Conservation (phyloP, 2,888 invertebrate genomes). For the Ctenicera cuprea region DNA sequence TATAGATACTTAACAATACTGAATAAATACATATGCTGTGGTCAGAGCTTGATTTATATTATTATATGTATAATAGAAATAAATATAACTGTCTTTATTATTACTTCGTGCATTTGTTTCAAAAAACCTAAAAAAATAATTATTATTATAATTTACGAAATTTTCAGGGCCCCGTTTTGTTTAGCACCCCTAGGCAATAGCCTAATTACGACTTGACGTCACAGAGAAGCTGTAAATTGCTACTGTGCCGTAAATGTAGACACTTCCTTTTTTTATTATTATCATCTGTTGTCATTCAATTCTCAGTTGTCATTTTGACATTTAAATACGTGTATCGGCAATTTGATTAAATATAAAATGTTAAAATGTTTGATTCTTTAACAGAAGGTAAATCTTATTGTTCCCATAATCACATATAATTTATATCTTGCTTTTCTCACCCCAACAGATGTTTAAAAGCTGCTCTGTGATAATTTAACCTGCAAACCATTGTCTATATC, state of each 20-base stretch:
- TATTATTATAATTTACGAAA: no score
- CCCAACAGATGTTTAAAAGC: constrained; percentile 7
- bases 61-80: no score
- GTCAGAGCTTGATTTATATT: no score
- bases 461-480: constrained; percentile 26
- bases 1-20: no score
- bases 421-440: neutral
- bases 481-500: neutral
- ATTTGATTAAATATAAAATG: neutral
- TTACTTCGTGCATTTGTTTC: no score
- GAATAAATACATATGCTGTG: no score
- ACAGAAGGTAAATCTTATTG: neutral
- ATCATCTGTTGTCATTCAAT: neutral
- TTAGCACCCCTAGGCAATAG: no score
- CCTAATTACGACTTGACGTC: no score
- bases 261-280: neutral
- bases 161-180: no score
- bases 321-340: constrained; percentile 27
- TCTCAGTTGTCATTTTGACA: constrained; percentile 29
- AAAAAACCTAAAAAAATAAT: no score
- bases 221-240: no score
- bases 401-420: neutral
- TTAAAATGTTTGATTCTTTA: neutral
- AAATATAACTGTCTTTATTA: no score
- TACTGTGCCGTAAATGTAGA: neutral